These are phyloP conservation scores for Sebastes paucispinis DNA, from an alignment of 2,797 vertebrate genomes.

Conservation along the genomic window DNA sequence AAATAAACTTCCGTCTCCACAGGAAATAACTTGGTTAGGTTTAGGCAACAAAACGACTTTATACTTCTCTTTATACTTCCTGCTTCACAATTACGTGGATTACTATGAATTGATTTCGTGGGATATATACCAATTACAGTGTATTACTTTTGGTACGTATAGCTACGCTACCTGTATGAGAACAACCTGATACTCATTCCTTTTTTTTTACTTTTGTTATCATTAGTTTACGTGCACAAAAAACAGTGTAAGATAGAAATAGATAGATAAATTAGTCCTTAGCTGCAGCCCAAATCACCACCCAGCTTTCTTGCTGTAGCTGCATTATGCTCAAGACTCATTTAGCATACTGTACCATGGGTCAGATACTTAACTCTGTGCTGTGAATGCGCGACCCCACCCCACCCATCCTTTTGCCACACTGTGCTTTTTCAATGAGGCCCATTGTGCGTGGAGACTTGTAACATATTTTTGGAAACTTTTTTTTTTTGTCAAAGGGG, in stretches of 20 bases:
- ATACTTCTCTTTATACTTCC: too few species aligned
- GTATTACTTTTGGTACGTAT: too few species aligned
- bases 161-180: too few species aligned
- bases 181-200: too few species aligned
- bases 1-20: too few species aligned
- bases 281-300: neutral
- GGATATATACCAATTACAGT: too few species aligned
- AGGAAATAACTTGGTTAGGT: too few species aligned
- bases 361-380: constrained; percentile 27
- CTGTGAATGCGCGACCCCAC: constrained; percentile 24
- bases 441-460: constrained; percentile 65
- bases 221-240: neutral
- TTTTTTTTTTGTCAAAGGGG: constrained; percentile 41
- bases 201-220: too few species aligned
- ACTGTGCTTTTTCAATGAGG: constrained; percentile 65
- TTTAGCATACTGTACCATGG: neutral
- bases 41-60: too few species aligned
- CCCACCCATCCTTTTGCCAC: constrained; percentile 18
- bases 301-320: neutral
- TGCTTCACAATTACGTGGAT: too few species aligned
- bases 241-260: neutral
- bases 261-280: neutral
- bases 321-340: constrained; percentile 10
- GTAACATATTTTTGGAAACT: constrained; percentile 73
- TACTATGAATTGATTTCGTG: too few species aligned